Evolutionary conservation across 2,113 vertebrate species (phyloP).

Genomic region (Dolichallabes microphthalmus): DNA sequence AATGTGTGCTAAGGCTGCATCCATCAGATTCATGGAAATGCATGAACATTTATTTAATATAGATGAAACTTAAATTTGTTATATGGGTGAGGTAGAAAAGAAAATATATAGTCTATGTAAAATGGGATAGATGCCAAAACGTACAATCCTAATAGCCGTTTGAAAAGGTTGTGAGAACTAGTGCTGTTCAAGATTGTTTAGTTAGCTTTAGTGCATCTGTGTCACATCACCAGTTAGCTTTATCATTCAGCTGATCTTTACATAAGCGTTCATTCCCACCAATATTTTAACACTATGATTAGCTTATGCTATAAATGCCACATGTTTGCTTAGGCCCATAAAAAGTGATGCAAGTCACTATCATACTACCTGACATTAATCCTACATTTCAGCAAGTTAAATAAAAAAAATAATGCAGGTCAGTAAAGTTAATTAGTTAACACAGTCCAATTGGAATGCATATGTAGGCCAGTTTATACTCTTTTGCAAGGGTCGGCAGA

Average conservation of each 20-base stretch:
- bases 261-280: neutral
- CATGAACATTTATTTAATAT: neutral
- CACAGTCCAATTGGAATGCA: neutral
- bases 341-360: neutral
- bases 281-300: neutral
- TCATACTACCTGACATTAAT: neutral
- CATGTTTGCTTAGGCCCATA: neutral
- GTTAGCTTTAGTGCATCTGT: neutral
- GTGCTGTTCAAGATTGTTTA: neutral
- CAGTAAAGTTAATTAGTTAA: neutral
- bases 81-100: neutral
- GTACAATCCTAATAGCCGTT: too few relatives aligned
- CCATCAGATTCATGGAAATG: neutral
- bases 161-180: neutral
- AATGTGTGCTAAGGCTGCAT: neutral
- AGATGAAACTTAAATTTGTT: too few relatives aligned
- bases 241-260: neutral
- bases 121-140: neutral
- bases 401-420: conserved; percentile 1
- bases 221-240: neutral
- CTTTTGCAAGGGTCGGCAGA: neutral
- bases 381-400: neutral
- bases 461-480: neutral
- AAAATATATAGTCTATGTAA: neutral
- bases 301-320: neutral